Conservation (phyloP, 2,888 invertebrate species). For the Celastrina argiolus region DNA sequence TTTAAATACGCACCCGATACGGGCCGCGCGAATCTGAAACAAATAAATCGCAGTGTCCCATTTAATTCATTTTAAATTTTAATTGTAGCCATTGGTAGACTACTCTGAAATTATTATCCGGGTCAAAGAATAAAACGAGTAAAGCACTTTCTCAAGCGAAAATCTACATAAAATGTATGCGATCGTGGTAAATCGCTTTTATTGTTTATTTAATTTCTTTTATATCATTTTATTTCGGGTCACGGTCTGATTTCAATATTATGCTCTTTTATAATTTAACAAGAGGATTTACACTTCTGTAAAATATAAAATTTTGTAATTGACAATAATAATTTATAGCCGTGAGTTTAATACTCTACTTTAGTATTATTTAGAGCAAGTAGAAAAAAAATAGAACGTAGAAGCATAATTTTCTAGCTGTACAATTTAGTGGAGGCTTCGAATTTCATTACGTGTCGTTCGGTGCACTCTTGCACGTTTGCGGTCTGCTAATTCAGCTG, state of each 20-base stretch:
- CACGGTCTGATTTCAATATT: no score
- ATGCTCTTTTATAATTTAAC: no score
- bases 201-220: neutral
- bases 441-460: slow-evolving; percentile 29
- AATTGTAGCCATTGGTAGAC: slow-evolving; percentile 1
- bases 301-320: no score
- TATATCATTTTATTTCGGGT: no score
- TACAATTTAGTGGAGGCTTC: slow-evolving; percentile 21
- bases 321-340: no score
- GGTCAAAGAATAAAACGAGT: slow-evolving; percentile 10
- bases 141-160: slow-evolving; percentile 5
- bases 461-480: slow-evolving; percentile 28
- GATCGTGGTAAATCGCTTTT: neutral
- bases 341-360: no score
- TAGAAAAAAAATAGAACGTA: slow-evolving; percentile 2
- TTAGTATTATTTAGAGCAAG: no score
- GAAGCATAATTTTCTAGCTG: slow-evolving; percentile 9
- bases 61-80: slow-evolving; percentile 25
- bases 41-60: slow-evolving; percentile 25
- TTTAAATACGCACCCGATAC: slow-evolving; percentile 26
- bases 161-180: neutral
- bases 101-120: slow-evolving; percentile 14
- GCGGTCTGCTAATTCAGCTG: slow-evolving; percentile 31
- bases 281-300: neutral
- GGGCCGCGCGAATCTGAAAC: slow-evolving; percentile 17